These are phyloP conservation scores for Aquatica leii DNA, from an alignment of 2,888 invertebrate species.

Conservation along the genomic window DNA sequence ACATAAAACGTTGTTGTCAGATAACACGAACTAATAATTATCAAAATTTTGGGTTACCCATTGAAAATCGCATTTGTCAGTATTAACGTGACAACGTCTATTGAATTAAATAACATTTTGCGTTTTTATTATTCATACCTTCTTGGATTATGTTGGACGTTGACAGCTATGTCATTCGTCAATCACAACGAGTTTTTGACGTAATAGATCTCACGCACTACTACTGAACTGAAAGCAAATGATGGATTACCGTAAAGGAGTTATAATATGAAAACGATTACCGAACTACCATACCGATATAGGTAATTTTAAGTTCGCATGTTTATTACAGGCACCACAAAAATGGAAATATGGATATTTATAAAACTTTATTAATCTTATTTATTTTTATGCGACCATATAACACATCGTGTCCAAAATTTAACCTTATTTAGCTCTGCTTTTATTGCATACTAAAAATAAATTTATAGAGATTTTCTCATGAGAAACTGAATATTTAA, in stretches of 20 bases:
- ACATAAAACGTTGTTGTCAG: not conserved
- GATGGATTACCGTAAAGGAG: conserved; percentile 51
- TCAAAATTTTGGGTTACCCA: conserved; percentile 40
- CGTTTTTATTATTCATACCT: conserved; percentile 47
- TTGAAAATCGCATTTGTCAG: conserved; percentile 56
- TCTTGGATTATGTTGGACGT: conserved; percentile 44
- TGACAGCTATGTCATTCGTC: conserved; percentile 51
- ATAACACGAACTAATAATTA: conserved; percentile 35
- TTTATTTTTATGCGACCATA: not conserved
- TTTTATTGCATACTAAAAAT: no score
- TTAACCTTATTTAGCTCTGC: not conserved
- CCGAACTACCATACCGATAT: conserved; percentile 36
- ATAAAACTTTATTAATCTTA: conserved; percentile 3
- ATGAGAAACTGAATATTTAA: no score
- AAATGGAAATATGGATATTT: conserved; percentile 14
- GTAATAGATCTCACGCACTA: conserved; percentile 43
- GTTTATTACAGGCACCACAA: conserved; percentile 20
- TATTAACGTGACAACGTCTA: conserved; percentile 55
- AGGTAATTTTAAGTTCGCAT: conserved; percentile 33
- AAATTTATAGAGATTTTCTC: no score
- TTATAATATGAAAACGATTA: conserved; percentile 46
- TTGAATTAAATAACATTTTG: conserved; percentile 53
- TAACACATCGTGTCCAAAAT: not conserved
- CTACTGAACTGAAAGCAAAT: conserved; percentile 45
- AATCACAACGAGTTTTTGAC: conserved; percentile 48